These are phyloP conservation scores for Dolichopus griseipennis DNA, from an alignment of 2,888 invertebrate species.

Conservation along the genomic window DNA sequence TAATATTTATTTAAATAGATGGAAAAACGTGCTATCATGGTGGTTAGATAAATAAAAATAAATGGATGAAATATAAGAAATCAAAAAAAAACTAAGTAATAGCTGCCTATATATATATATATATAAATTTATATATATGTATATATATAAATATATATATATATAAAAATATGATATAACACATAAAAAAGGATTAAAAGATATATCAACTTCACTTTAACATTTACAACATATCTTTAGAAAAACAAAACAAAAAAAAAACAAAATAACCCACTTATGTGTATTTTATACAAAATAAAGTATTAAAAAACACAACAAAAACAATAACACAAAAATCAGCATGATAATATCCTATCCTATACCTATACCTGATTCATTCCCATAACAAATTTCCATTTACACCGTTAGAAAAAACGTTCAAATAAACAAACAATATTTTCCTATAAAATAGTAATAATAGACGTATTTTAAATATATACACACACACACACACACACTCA, in stretches of 20 bases:
- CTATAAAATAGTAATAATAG: too few relatives aligned
- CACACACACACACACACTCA: too few relatives aligned
- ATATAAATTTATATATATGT: neutral
- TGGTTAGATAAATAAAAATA: slow-evolving; percentile 6
- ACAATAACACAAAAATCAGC: too few relatives aligned
- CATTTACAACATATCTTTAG: neutral
- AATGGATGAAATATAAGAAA: neutral
- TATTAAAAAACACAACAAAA: neutral
- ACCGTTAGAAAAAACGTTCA: too few relatives aligned
- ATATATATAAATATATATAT: neutral
- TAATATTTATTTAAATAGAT: slow-evolving; percentile 1
- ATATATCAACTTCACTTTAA: neutral
- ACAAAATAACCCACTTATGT: neutral
- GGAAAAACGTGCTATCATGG: slow-evolving; percentile 1
- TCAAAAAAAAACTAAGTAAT: neutral
- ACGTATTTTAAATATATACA: too few relatives aligned
- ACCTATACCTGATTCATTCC: too few relatives aligned
- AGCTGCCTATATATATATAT: neutral
- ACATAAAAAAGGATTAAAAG: neutral
- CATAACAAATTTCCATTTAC: too few relatives aligned
- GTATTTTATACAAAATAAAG: neutral
- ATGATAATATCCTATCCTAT: too few relatives aligned
- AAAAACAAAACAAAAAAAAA: neutral
- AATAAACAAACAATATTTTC: too few relatives aligned
- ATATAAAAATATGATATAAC: too few relatives aligned